These are phyloP conservation scores for Lagopus leucura DNA, from an alignment of 2,113 vertebrate genomes.

Conservation along the genomic window DNA sequence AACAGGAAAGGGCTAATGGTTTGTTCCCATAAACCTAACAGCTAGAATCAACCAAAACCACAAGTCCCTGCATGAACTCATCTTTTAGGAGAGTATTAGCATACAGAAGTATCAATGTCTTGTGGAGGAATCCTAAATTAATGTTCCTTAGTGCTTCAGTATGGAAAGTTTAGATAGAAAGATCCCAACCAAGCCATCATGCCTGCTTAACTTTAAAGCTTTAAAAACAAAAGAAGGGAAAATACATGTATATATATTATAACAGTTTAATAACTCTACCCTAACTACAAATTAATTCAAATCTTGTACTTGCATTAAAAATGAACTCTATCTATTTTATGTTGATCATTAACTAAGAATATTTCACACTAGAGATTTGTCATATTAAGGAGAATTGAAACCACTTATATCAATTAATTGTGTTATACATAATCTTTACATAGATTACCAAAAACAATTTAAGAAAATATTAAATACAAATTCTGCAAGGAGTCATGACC, in stretches of 20 bases:
- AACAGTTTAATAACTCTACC: conserved; percentile 79
- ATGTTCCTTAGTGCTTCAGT: not conserved
- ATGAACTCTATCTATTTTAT: conserved; percentile 89
- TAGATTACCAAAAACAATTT: conserved; percentile 86
- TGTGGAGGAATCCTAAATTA: not conserved
- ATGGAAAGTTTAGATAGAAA: not conserved
- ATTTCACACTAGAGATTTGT: conserved; percentile 88
- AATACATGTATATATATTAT: conserved; percentile 40
- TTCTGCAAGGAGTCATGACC: conserved; percentile 64
- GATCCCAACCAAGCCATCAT: not conserved
- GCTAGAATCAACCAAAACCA: not conserved
- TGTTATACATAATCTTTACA: conserved; percentile 85
- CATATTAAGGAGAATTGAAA: conserved; percentile 89
- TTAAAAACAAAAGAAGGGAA: conserved; percentile 55
- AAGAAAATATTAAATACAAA: conserved; percentile 78
- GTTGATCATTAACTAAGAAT: conserved; percentile 90
- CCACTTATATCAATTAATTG: conserved; percentile 88
- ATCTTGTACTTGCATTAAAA: conserved; percentile 88
- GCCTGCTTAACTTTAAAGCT: not conserved
- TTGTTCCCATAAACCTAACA: not conserved
- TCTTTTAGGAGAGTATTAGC: not conserved
- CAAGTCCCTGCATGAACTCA: not conserved
- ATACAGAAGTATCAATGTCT: not conserved
- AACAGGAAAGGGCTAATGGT: not conserved
- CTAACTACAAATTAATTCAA: conserved; percentile 86